A percentile compares a stretch with the other conserved stretches of the same genome.
Evolutionary conservation across 2,888 invertebrate species (phyloP).

Genomic region (Lacanobia oleracea): DNA sequence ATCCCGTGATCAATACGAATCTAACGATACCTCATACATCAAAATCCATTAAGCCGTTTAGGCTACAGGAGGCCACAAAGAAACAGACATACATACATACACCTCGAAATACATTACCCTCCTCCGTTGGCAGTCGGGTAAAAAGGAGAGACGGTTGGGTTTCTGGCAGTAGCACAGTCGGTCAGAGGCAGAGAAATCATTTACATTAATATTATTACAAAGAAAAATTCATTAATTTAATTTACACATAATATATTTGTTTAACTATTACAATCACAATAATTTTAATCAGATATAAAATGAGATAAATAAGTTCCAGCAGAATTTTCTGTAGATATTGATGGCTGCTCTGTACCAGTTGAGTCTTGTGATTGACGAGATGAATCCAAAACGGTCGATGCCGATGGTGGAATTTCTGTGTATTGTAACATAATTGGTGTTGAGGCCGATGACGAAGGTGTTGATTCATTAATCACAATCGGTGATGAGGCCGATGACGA

Average conservation of each 20-base stretch:
- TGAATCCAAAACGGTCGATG: too few relatives aligned
- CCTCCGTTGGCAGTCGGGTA: too few relatives aligned
- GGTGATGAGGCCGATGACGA: too few relatives aligned
- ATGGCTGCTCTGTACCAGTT: too few relatives aligned
- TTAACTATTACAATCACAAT: conserved; percentile 33
- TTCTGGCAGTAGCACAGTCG: conserved; percentile 36
- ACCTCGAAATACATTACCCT: conserved; percentile 37
- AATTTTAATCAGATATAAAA: conserved; percentile 14
- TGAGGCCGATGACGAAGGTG: too few relatives aligned
- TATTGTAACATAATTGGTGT: too few relatives aligned
- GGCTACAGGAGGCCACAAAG: conserved; percentile 28
- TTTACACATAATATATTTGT: conserved; percentile 7
- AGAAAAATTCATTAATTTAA: conserved; percentile 9
- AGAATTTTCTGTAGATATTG: conserved; percentile 50
- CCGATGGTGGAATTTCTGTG: too few relatives aligned
- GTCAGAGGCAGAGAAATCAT: conserved; percentile 38
- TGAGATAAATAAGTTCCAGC: conserved; percentile 48
- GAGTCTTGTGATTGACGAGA: too few relatives aligned
- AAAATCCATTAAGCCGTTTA: conserved; percentile 15
- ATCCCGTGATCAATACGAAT: conserved; percentile 42
- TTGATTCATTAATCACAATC: too few relatives aligned
- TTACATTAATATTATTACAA: conserved; percentile 34
- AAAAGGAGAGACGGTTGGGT: conserved; percentile 34
- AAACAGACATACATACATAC: conserved; percentile 32
- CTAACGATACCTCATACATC: conserved; percentile 38